Base-by-base conservation (phyloP, 2,113 vertebrate genomes). In the Oreochromis tanganicae region DNA sequence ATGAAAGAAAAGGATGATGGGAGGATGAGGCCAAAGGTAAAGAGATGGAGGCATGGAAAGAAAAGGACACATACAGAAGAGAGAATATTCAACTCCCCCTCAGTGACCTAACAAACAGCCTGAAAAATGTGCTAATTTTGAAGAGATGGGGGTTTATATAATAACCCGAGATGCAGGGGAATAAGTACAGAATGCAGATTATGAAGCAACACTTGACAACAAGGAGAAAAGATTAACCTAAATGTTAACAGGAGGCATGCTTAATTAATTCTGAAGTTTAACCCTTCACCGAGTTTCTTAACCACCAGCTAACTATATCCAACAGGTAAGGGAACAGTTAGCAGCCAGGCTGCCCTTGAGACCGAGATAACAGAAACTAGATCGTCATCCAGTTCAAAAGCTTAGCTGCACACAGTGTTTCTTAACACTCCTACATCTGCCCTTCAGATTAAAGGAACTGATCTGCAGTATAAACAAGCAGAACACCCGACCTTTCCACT, bases 211-310 rank as follows among this genome's bases (percentile, higher is more conserved):
- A 75, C 16, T 48, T 43, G 0, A 41, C 36, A 66, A 38, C 61
- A 38, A 66, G 61, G 21, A 17, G 68, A 75, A 75, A 16, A 29
- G 41, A 75, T 75, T 9, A 73, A 73, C 68, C 0, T 27, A 17
- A 27, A 73, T 73, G 68, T 73, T 46, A 46, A 16, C 41, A 73
- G 13, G 13, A 78, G 71, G 9, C 24, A 50, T 75, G 71, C 24
- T 32, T 48, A 50, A 12, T 75, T 27, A 32, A 32, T 7, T 50
- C 16, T 29, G 5, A 75, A 29, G 68, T 48, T 48, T 48, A 75
- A 48, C 41, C 68, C 0, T 4, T 17, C 41, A 48, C 9, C 0
- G 14, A 46, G 21, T 46, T 75, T 75, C 14, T 75, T 29, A 29
- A 75, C 41, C 14, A 24, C 38, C 1, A 68, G 63, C 34, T 68